Conservation (phyloP, 1,140 invertebrate genomes). For the Bombus breviceps region DNA sequence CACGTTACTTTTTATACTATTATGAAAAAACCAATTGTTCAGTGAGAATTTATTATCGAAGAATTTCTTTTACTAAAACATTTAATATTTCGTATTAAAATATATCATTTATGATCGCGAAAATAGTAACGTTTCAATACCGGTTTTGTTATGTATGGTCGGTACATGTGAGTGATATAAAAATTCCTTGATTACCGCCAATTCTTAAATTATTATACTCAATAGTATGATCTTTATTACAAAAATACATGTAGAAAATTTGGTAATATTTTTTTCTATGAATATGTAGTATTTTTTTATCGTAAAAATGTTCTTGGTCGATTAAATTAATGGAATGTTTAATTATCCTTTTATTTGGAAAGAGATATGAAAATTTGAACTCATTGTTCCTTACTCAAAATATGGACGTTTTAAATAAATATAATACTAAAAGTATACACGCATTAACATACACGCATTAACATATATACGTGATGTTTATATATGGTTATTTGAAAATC, state of each 20-base stretch:
- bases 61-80: conserved; percentile 20
- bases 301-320: conserved; percentile 34
- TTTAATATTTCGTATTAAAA: conserved; percentile 40
- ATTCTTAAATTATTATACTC: conserved; percentile 54
- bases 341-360: conserved; percentile 21
- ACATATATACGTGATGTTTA: conserved; percentile 24
- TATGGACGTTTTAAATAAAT: conserved; percentile 38
- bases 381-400: conserved; percentile 34
- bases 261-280: conserved; percentile 32
- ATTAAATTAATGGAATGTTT: conserved; percentile 43
- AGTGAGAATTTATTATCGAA: neutral
- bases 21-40: neutral
- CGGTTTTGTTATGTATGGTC: conserved; percentile 32
- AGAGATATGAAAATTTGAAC: conserved; percentile 51
- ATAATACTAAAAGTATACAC: conserved; percentile 40
- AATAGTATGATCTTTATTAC: conserved; percentile 46
- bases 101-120: conserved; percentile 29
- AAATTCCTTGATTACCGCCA: conserved; percentile 39
- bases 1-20: neutral
- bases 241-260: conserved; percentile 60
- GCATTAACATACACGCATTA: conserved; percentile 6
- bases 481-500: conserved; percentile 9
- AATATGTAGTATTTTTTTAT: conserved; percentile 15
- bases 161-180: conserved; percentile 38
- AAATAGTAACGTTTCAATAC: conserved; percentile 29